A percentile compares a stretch with the other conserved stretches of the same genome.
These are phyloP conservation scores for Oriolus oriolus DNA, from an alignment of 2,113 vertebrate species.

Conservation along the genomic window DNA sequence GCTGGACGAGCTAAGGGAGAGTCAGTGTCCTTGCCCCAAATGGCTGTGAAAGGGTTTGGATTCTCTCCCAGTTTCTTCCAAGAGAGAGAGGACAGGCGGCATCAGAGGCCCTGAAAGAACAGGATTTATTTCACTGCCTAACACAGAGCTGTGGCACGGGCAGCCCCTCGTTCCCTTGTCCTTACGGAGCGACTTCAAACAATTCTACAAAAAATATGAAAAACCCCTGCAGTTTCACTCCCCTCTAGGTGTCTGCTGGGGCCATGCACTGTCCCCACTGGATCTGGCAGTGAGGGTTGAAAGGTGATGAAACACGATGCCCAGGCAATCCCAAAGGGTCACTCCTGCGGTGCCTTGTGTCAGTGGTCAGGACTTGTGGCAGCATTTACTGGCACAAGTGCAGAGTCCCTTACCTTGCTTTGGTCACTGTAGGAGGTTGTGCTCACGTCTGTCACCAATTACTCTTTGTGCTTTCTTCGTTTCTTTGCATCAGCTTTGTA, in stretches of 20 bases:
- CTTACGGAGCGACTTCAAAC: not conserved
- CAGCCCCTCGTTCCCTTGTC: fast-evolving
- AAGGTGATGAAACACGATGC: not conserved
- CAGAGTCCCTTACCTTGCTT: not conserved
- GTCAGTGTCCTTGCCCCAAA: not conserved
- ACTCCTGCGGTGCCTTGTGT: not conserved
- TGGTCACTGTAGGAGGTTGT: not conserved
- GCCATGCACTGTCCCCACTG: not conserved
- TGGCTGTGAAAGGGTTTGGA: not conserved
- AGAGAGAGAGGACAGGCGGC: not conserved
- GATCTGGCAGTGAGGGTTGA: not conserved
- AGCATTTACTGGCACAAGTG: not conserved
- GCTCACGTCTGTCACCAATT: not conserved
- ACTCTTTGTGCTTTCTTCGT: not conserved
- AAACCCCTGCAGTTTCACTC: not conserved
- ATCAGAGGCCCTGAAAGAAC: not conserved
- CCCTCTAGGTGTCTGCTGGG: not conserved
- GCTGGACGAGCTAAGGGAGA: not conserved
- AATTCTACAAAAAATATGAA: not conserved
- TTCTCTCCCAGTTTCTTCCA: not conserved
- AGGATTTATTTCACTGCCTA: not conserved
- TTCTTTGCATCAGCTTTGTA: not conserved
- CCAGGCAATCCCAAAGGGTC: not conserved
- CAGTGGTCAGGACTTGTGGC: not conserved
- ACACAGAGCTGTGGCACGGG: fast-evolving